Evolutionary conservation across 37 sponge, comb jelly and placozoan species (phyloP).

Genomic region (Ephydatia muelleri): DNA sequence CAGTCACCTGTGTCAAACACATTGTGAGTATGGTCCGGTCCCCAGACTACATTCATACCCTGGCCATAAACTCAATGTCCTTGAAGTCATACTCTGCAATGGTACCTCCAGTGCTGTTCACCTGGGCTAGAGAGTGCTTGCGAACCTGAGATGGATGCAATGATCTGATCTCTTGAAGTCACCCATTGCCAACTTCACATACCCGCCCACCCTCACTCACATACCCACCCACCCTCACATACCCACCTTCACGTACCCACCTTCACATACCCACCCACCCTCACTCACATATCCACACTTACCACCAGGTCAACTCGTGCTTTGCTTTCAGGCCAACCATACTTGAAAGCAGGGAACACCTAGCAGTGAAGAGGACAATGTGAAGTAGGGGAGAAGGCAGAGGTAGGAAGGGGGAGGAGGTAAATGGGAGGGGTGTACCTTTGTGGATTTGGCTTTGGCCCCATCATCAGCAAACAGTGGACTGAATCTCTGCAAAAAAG

Average conservation of each 20-base stretch:
- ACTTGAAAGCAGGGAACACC: constrained; percentile 82
- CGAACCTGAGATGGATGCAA: constrained; percentile 33
- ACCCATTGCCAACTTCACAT: background rate
- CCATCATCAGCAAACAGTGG: constrained; percentile 52
- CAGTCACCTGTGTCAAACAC: constrained; percentile 73
- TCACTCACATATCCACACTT: constrained; percentile 19
- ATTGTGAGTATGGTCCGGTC: background rate
- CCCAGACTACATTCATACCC: constrained; percentile 31
- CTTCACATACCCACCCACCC: too few relatives aligned
- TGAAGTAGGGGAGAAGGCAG: background rate
- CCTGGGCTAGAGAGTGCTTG: constrained; percentile 70
- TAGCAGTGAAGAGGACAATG: background rate
- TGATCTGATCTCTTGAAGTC: background rate
- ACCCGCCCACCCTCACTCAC: background rate
- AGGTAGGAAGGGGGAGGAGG: background rate
- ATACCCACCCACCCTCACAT: background rate
- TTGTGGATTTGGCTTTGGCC: background rate
- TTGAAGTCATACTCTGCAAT: constrained; percentile 90
- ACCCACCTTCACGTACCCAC: background rate
- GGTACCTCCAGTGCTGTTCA: constrained; percentile 48
- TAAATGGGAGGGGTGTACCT: background rate
- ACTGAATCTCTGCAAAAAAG: constrained; percentile 46
- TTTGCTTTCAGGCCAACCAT: constrained; percentile 88
- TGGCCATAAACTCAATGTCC: constrained; percentile 86
- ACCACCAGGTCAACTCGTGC: constrained; percentile 57